These are phyloP conservation scores for Podilymbus podiceps DNA, from an alignment of 2,113 vertebrate genomes.

Conservation along the genomic window DNA sequence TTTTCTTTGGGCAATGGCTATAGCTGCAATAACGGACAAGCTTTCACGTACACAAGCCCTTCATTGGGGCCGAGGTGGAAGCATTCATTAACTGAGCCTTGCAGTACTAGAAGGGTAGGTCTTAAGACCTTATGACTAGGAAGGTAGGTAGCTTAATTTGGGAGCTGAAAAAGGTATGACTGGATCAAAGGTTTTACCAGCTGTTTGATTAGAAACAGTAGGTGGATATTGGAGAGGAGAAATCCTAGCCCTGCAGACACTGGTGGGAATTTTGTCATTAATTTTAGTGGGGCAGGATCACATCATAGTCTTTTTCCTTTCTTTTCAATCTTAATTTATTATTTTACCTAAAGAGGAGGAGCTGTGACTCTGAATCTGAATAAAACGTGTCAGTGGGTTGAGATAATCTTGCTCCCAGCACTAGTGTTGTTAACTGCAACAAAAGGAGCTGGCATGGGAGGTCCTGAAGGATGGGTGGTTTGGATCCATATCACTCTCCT, in stretches of 20 bases:
- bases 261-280: background rate
- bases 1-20: background rate
- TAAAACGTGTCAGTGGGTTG: background rate
- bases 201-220: background rate
- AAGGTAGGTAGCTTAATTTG: background rate
- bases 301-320: background rate
- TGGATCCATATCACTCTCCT: background rate
- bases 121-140: too few species aligned
- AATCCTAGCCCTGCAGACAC: background rate
- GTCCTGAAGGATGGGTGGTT: background rate
- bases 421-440: background rate
- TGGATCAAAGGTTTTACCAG: background rate
- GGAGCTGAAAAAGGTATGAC: background rate
- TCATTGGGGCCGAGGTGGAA: background rate
- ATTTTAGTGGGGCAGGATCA: background rate
- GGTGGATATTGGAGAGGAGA: background rate
- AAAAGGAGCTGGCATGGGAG: background rate
- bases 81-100: background rate
- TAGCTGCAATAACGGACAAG: background rate
- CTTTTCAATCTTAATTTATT: background rate
- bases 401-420: background rate
- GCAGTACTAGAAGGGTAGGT: background rate
- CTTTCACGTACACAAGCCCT: background rate
- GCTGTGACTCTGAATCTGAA: background rate
- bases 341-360: background rate